phyloP scores from a whole-genome alignment of 1,140 invertebrate genomes.

The Drosophila nannoptera region DNA sequence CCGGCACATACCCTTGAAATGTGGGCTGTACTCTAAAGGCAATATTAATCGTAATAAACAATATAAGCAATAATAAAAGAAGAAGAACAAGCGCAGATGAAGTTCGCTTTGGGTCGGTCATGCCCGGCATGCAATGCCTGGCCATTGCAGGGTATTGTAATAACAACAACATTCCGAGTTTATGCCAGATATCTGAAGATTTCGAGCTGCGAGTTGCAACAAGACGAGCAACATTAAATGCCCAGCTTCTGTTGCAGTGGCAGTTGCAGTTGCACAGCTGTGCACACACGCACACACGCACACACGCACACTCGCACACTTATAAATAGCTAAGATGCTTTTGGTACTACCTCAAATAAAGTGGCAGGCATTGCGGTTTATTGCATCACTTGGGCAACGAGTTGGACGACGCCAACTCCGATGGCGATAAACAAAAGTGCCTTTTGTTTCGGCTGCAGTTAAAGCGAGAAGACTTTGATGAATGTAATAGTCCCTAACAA shows the following conservation, averaged over 20 bases:
- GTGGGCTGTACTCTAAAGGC: neutral
- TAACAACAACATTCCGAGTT: conserved; percentile 9
- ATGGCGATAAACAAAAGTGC: conserved; percentile 36
- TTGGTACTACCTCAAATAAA: conserved; percentile 30
- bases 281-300: too few relatives aligned
- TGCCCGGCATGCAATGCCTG: too few relatives aligned
- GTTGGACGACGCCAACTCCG: conserved; percentile 16
- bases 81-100: neutral
- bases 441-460: conserved; percentile 14
- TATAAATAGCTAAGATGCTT: conserved; percentile 40
- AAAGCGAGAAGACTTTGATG: conserved; percentile 28
- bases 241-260: neutral
- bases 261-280: neutral
- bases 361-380: conserved; percentile 29
- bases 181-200: conserved; percentile 37
- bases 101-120: too few relatives aligned
- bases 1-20: neutral
- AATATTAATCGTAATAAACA: neutral
- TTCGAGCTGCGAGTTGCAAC: conserved; percentile 27
- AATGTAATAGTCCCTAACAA: conserved; percentile 29
- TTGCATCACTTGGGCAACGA: conserved; percentile 42
- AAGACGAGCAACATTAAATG: conserved; percentile 13
- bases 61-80: neutral
- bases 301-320: too few relatives aligned
- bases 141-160: neutral